Base-by-base conservation (phyloP, 2,888 invertebrate species). In the Mechanitis messenoides region DNA sequence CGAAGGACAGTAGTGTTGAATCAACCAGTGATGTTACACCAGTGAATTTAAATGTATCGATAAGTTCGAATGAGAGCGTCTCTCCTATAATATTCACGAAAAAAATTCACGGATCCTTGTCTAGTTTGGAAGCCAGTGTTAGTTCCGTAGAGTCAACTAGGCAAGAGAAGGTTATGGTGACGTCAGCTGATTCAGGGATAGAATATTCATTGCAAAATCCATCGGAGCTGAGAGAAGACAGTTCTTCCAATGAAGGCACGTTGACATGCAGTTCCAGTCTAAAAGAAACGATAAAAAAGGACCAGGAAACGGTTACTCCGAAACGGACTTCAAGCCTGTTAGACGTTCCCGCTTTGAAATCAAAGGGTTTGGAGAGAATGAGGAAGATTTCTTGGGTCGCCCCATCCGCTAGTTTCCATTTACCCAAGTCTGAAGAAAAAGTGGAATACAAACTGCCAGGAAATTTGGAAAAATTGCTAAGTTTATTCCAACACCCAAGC, bases 351-450 rank as follows among this genome's bases (percentile, higher is more conserved):
- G 88, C 89, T 1, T 70, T 87, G 55, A 90, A 88, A 60, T 81
- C 74, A 3, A 85, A 87, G 71, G 81, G 84, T 0, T 71, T 85
- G 45, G 88, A 89, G 45, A 73, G 91, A 20, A 88, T 90, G 73
- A 83, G 93, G 20, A 93, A 93, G 79, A 90, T 92, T 53, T 92
- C 93, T 0, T 92, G 92, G 92, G 92, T 93, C 12, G 90, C 91
- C 3, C 91, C 91, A 1, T 85, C 90, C 1, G 74, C 88, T 1
- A 84, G 87, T 64, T 85, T 88, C 69, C 81, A 85, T 53, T 76
- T 87, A 67, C 83, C 85, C 0, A 80, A 78, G 63, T 79, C 79
- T 2, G 87, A 89, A 2, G 88, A 89, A 2, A 84, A 82, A 58
- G 61, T 70, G 0, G 88, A 88, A 12, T 70, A 76, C 0, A 91